Conservation (phyloP, 2,888 invertebrate species). For the Epirrhoe tristata region DNA sequence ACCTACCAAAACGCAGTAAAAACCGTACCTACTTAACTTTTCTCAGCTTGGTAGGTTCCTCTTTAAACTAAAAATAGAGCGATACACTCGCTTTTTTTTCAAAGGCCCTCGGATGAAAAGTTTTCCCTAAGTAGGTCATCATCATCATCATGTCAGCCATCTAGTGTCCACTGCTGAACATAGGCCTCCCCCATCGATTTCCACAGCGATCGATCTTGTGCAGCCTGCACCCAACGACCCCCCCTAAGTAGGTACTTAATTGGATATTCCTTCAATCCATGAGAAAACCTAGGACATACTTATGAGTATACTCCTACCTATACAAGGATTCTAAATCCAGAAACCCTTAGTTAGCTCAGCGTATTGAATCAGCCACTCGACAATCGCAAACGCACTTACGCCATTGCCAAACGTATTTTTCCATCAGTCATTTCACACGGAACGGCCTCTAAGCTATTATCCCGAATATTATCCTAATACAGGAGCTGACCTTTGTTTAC, state of each 20-base stretch:
- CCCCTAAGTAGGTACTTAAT: neutral
- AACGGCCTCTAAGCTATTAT: slow-evolving; percentile 70
- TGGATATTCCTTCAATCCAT: neutral
- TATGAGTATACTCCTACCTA: neutral
- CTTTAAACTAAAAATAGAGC: no score
- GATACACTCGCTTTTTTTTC: no score
- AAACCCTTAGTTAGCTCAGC: neutral
- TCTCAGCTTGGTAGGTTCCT: no score
- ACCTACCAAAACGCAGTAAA: no score
- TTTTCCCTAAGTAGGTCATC: no score
- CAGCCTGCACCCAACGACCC: no score
- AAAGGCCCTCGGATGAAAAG: no score
- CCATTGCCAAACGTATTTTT: slow-evolving; percentile 74
- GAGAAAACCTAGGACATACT: neutral
- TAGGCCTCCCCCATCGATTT: no score
- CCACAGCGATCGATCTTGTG: no score
- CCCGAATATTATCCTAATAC: slow-evolving; percentile 71
- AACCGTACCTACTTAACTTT: no score
- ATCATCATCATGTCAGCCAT: no score
- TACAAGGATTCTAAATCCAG: neutral
- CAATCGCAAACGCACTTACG: slow-evolving; percentile 30
- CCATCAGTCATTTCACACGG: slow-evolving; percentile 64
- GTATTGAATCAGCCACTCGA: slow-evolving; percentile 3
- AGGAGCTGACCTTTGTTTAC: slow-evolving; percentile 53
- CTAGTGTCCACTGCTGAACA: no score